phyloP scores from a whole-genome alignment of 2,113 vertebrate genomes.

The Pleuronectes platessa region DNA sequence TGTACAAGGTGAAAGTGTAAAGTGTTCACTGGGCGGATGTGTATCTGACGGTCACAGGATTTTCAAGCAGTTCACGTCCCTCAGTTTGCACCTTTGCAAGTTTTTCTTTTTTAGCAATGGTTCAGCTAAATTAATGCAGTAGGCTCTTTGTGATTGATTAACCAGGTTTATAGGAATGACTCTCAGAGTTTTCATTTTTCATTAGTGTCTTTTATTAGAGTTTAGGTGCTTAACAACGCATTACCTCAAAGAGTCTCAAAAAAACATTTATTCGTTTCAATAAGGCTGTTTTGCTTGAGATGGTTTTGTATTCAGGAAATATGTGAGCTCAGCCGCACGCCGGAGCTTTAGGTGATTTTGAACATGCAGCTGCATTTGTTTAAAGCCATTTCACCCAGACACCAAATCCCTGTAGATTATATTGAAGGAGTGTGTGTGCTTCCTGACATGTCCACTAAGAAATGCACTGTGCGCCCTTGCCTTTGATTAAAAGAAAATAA shows the following conservation, averaged over 20 bases:
- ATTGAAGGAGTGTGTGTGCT: slow-evolving; percentile 32
- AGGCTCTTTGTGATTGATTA: slow-evolving; percentile 68
- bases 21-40: slow-evolving; percentile 27
- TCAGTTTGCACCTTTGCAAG: slow-evolving; percentile 37
- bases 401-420: slow-evolving; percentile 61
- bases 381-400: slow-evolving; percentile 49
- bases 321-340: slow-evolving; percentile 27
- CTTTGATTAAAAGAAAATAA: slow-evolving; percentile 29
- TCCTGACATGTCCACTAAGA: slow-evolving; percentile 40
- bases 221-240: slow-evolving; percentile 57
- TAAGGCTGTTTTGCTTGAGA: slow-evolving; percentile 41
- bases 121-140: slow-evolving; percentile 40
- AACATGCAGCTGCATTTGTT: slow-evolving; percentile 58
- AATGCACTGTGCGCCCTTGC: slow-evolving; percentile 21
- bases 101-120: background rate
- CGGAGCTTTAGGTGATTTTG: slow-evolving; percentile 38
- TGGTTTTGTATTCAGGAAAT: slow-evolving; percentile 59
- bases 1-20: slow-evolving; percentile 45
- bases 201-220: slow-evolving; percentile 58
- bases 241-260: slow-evolving; percentile 50
- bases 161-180: slow-evolving; percentile 57
- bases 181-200: slow-evolving; percentile 67
- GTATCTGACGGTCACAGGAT: slow-evolving; percentile 24
- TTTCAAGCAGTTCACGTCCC: slow-evolving; percentile 43
- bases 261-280: slow-evolving; percentile 58